phyloP scores from a whole-genome alignment of 2,113 vertebrate species.

The Engystomops pustulosus region DNA sequence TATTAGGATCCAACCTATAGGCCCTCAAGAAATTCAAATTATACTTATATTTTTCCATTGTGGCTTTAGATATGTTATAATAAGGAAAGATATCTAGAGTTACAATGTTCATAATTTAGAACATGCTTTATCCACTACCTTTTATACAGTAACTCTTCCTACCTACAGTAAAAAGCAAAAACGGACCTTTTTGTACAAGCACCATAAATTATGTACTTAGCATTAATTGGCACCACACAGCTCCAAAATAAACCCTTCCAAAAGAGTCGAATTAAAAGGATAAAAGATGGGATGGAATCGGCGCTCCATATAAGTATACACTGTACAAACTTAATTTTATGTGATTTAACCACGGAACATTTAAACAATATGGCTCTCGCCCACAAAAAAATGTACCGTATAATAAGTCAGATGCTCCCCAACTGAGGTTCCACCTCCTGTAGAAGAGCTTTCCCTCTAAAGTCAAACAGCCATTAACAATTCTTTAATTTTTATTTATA shows the following conservation, averaged over 20 bases:
- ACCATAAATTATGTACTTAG: conserved; percentile 16
- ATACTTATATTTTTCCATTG: no score
- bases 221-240: conserved; percentile 30
- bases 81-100: no score
- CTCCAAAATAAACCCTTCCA: neutral
- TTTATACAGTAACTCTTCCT: neutral
- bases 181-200: neutral
- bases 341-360: neutral
- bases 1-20: no score
- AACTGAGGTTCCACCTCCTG: neutral
- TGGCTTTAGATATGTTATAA: no score
- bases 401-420: neutral
- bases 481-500: neutral
- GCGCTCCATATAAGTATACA: neutral
- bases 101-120: neutral
- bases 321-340: neutral
- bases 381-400: neutral
- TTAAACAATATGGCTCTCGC: neutral
- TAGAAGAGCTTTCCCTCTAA: neutral
- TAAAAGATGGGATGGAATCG: neutral
- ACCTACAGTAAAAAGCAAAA: neutral
- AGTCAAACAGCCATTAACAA: neutral
- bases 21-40: no score
- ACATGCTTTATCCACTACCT: neutral
- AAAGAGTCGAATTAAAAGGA: neutral